Evolutionary conservation across 2,113 vertebrate genomes (phyloP), one percentile per base, ranked within the genome.

Genomic region (Suricata suricatta): DNA sequence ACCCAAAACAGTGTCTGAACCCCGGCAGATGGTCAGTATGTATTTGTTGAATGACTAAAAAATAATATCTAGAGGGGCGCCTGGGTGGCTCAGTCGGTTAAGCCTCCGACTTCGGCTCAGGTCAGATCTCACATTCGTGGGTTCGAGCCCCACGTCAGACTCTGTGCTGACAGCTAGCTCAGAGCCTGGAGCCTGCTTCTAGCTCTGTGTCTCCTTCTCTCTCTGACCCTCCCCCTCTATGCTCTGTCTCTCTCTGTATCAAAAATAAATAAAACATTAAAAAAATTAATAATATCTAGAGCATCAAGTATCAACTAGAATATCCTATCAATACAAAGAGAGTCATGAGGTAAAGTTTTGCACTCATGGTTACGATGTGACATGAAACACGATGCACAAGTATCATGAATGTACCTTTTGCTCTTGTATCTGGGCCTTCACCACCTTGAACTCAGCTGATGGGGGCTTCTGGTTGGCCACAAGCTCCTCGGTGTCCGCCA

Each of bases 401-500:
- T 38, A 41, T 0, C 0, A 3, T 94, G 80, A 33, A 97, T 98
- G 98, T 98, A 99, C 99, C 99, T 99, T 99, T 98, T 99, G 99
- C 97, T 99, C 99, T 97, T 99, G 99, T 98, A 99, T 99, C 98
- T 99, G 99, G 74, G 99, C 99, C 98, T 99, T 99, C 87, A 99
- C 99, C 82, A 99, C 99, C 99, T 99, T 99, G 98, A 99, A 99
- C 97, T 99, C 99, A 0, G 99, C 99, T 44, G 99, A 99, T 0
- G 99, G 99, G 64, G 99, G 99, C 93, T 99, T 99, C 92, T 99
- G 99, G 98, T 99, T 99, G 98, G 99, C 99, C 95, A 99, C 98
- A 2, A 99, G 99, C 38, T 99, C 99, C 93, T 99, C 99, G 0
- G 99, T 99, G 98, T 99, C 99, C 47, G 98, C 99, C 95, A 99